Evolutionary conservation across 2,113 vertebrate genomes (phyloP).

Genomic region (Entomyzon cyanotis): DNA sequence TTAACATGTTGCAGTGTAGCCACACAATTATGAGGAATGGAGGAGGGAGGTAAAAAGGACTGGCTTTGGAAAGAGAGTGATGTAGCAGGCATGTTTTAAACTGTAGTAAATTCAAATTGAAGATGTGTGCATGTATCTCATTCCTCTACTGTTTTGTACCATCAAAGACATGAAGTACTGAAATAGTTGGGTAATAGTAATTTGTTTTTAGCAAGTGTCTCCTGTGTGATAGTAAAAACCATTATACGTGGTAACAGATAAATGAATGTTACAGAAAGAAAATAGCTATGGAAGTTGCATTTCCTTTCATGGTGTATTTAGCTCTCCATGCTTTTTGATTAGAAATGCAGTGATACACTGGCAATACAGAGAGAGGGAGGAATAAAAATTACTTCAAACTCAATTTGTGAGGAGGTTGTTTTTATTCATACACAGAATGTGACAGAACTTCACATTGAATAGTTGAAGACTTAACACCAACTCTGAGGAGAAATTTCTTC

Average conservation of each 20-base stretch:
- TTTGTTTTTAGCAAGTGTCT: not conserved
- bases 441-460: not conserved
- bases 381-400: not conserved
- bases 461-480: not conserved
- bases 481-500: not conserved
- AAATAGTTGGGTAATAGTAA: not conserved
- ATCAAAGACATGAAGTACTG: not conserved
- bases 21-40: not conserved
- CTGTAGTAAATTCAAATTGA: not conserved
- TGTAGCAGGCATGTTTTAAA: not conserved
- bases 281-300: not conserved
- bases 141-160: not conserved
- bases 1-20: not conserved
- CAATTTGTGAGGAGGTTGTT: not conserved
- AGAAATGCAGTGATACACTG: not conserved
- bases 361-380: not conserved
- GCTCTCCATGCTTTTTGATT: not conserved
- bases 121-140: not conserved
- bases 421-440: not conserved
- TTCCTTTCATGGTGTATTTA: not conserved
- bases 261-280: not conserved
- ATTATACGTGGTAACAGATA: not conserved
- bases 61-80: not conserved
- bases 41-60: not conserved
- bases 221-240: not conserved